Conservation (phyloP, 2,888 invertebrate species). For the Brenthis ino region DNA sequence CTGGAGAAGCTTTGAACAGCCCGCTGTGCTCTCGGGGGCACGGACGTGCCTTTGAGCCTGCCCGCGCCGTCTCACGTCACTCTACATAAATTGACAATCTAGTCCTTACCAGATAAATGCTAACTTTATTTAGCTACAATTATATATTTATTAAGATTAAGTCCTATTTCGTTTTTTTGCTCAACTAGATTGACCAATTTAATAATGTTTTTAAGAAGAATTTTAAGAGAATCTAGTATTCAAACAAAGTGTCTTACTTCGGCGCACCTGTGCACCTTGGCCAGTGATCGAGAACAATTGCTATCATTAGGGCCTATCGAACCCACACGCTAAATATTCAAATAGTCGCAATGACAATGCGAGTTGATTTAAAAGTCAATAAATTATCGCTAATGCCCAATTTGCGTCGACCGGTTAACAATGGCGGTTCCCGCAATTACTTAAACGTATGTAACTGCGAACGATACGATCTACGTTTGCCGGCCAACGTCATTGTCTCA, state of each 20-base stretch:
- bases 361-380: conserved; percentile 77
- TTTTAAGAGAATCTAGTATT: no score
- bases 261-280: conserved; percentile 72
- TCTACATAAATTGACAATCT: conserved; percentile 71
- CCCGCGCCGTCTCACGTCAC: conserved; percentile 70
- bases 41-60: conserved; percentile 73
- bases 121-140: conserved; percentile 20
- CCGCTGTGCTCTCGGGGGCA: conserved; percentile 66
- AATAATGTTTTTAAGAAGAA: no score
- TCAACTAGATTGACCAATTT: no score
- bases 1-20: conserved; percentile 60
- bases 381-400: conserved; percentile 82
- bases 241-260: conserved; percentile 25
- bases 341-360: conserved; percentile 73
- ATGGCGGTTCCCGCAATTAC: conserved; percentile 81
- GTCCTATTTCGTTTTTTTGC: not conserved
- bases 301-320: conserved; percentile 74
- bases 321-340: conserved; percentile 77
- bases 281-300: conserved; percentile 79
- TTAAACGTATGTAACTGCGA: conserved; percentile 79
- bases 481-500: conserved; percentile 73
- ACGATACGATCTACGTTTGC: conserved; percentile 73
- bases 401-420: conserved; percentile 80
- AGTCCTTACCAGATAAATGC: conserved; percentile 50
- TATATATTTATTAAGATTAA: not conserved